Conservation (phyloP, 2,797 vertebrate species). For the Crocodylus rhombifer region DNA sequence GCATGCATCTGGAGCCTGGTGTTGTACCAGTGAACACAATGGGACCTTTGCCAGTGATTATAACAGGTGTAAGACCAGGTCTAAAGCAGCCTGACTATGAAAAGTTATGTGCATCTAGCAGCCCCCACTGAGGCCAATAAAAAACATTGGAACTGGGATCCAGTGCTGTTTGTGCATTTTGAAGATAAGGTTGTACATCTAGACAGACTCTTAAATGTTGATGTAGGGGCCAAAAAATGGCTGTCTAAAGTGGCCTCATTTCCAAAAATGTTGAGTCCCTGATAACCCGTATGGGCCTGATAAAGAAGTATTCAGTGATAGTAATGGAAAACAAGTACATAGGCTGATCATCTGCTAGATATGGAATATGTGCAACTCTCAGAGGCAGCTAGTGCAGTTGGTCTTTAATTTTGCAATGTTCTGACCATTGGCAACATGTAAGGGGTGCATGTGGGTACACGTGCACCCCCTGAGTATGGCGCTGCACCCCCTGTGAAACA, state of each 20-base stretch:
- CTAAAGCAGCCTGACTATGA: not conserved
- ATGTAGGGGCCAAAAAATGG: not conserved
- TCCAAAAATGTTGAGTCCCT: not conserved
- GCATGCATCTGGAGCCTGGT: not conserved
- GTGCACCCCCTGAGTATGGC: too few relatives aligned
- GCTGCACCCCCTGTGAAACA: too few relatives aligned
- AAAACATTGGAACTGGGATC: not conserved
- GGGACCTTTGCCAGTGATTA: not conserved
- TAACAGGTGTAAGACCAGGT: rapidly evolving
- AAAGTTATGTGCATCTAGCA: rapidly evolving
- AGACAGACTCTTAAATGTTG: not conserved
- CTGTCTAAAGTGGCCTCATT: not conserved
- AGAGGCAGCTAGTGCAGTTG: too few relatives aligned
- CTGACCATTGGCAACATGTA: too few relatives aligned
- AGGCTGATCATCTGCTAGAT: not conserved
- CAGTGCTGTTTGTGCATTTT: not conserved
- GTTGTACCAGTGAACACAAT: not conserved
- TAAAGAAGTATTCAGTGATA: not conserved
- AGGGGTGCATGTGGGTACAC: too few relatives aligned
- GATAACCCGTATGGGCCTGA: not conserved
- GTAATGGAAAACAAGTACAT: not conserved
- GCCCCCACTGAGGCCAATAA: not conserved
- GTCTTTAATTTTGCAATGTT: not conserved
- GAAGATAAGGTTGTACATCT: not conserved
- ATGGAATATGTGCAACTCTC: not conserved